Base-by-base conservation (phyloP, 2,888 invertebrate genomes). In the Thecophora atra region DNA sequence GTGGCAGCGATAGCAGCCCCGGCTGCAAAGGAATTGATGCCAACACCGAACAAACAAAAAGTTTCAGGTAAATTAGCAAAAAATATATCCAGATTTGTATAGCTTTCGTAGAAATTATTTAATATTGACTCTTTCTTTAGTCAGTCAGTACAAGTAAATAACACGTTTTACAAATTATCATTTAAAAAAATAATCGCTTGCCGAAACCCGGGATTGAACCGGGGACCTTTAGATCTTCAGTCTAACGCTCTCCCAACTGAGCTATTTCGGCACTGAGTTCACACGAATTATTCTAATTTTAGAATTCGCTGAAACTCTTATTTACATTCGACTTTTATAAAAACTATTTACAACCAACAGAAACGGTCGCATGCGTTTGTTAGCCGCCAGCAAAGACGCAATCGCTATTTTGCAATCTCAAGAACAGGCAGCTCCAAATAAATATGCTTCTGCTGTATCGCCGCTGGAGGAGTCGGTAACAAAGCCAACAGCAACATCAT, bases 301-400 rank as follows among this genome's bases (percentile, higher is more conserved):
- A n/a, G n/a, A n/a, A n/a, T n/a, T n/a, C n/a, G n/a, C n/a, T n/a
- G 44, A 44, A 44, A 11, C 15, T 44, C 8, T 44, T n/a, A n/a
- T n/a, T n/a, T n/a, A n/a, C n/a, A n/a, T n/a, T n/a, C n/a, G n/a
- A n/a, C n/a, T n/a, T n/a, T n/a, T n/a, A n/a, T n/a, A n/a, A n/a
- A n/a, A n/a, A 30, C 4, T 28, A 60, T 64, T 17, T 8, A n/a
- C 54, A 54, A 21, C 3, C 77, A 78, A 63, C 81, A 91, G 91
- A 82, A 90, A 88, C 54, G 91, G 90, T 47, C 88, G 91, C 69
- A 90, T 90, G 86, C 88, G 89, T 8, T 87, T 88, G 87, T 56
- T 89, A 87, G 71, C 70, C 15, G 64, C 72, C 21, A 51, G n/a
- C 28, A 51, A 64, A 26, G 62, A 67, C 19, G 42, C n/a, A 15